Conservation (phyloP, 1,140 invertebrate species). For the Rhizoglyphus robini region DNA sequence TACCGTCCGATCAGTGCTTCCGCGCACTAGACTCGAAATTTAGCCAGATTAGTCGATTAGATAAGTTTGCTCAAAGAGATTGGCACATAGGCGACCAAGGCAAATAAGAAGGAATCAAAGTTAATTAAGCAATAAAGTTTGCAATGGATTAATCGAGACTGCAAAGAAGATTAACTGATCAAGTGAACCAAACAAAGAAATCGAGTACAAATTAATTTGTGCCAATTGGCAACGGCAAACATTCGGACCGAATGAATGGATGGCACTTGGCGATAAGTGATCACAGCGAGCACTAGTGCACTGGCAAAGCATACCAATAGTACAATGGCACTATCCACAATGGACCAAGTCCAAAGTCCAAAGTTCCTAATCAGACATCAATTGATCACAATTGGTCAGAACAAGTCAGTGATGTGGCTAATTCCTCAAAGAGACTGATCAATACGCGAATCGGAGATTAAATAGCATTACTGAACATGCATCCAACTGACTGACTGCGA, state of each 20-base stretch:
- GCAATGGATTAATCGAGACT: background rate
- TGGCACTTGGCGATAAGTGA: no score
- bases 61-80: no score
- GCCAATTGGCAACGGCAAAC: background rate
- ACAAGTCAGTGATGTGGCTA: background rate
- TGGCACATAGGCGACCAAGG: no score
- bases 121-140: constrained; percentile 8
- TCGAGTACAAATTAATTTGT: constrained; percentile 9
- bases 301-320: no score
- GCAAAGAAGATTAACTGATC: background rate
- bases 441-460: no score
- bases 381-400: constrained; percentile 1
- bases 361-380: constrained; percentile 8
- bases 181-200: background rate
- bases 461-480: no score
- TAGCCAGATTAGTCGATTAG: no score
- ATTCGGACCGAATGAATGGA: background rate
- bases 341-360: background rate
- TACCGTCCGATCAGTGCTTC: no score
- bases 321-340: no score
- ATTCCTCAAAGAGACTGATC: background rate
- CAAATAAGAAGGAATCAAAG: background rate
- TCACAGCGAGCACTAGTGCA: no score
- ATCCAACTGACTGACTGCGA: no score
- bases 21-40: no score